Evolutionary conservation across 2,888 invertebrate genomes (phyloP), one percentile per base, ranked within the genome.

Genomic region (Tricholauxania praeusta): DNA sequence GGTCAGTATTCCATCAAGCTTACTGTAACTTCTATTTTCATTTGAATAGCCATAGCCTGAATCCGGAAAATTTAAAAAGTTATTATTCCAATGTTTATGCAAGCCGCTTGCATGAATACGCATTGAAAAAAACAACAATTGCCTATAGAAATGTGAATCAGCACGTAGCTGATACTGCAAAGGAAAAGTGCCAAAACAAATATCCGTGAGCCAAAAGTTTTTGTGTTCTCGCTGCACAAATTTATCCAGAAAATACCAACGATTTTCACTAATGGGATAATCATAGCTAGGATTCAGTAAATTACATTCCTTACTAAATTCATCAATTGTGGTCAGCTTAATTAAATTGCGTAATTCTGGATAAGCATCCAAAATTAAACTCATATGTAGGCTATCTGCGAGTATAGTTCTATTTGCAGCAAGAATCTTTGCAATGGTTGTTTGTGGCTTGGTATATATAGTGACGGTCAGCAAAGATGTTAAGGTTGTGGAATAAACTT

Each of bases 171-270:
- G 82, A 48, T 78, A 82, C 67, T 83, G 83, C 63, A 69, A 52
- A 0, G 83, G 78, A 72, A 74, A 81, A 0, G 76, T 74, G 0
- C 82, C 83, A 28, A 79, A 76, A 69, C 84, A 83, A 0, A 82
- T 66, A 1, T 71, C 5, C 1, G 83, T 78, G 1, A 83, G 60
- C 72, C 76, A 78, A 69, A 82, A 82, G 7, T 76, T 77, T 22
- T 84, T 81, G 3, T 75, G 73, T 48, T 82, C 83, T 67, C 81
- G 82, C 19, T 72, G n/a, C 7, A 10, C 7, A 10, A 39, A 4
- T 39, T 39, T 39, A n/a, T 64, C 59, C 4, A 82, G 67, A 22
- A 82, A 78, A 0, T 39, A 6, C 82, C 82, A 82, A n/a, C 82
- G 81, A 0, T 70, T 49, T 0, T 63, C 72, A 53, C 80, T 81